Evolutionary conservation across 2,113 vertebrate genomes (phyloP).

Genomic region (Ceyx melanurus): DNA sequence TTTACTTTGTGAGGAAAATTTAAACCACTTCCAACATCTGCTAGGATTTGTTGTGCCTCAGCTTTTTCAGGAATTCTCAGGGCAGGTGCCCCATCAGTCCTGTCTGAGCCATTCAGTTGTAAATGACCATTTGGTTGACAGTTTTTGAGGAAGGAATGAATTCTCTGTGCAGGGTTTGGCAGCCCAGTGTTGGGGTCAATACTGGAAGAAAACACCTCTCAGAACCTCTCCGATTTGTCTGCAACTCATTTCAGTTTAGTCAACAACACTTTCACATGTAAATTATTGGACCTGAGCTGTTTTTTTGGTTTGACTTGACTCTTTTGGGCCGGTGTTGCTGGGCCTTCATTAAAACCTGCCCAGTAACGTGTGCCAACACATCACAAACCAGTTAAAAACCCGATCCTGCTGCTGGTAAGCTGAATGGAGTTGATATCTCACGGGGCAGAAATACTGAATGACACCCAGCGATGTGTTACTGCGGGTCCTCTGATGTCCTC

Average conservation of each 20-base stretch:
- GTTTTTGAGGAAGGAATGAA: not conserved
- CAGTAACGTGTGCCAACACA: not conserved
- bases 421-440: not conserved
- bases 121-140: not conserved
- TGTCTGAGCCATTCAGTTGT: not conserved
- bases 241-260: not conserved
- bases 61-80: not conserved
- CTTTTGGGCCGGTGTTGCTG: not conserved
- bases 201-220: not conserved
- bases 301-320: not conserved
- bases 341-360: too few relatives aligned
- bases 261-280: not conserved
- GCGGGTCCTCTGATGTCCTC: not conserved
- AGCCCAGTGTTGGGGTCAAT: not conserved
- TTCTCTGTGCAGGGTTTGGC: not conserved
- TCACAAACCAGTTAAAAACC: not conserved
- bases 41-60: not conserved
- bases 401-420: not conserved
- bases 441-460: not conserved
- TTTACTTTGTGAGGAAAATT: not conserved
- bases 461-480: not conserved
- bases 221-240: not conserved
- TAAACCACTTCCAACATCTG: not conserved
- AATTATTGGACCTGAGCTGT: not conserved
- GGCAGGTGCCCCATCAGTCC: not conserved